phyloP scores from a whole-genome alignment of 2,888 invertebrate species.

The Campaea margaritaria region DNA sequence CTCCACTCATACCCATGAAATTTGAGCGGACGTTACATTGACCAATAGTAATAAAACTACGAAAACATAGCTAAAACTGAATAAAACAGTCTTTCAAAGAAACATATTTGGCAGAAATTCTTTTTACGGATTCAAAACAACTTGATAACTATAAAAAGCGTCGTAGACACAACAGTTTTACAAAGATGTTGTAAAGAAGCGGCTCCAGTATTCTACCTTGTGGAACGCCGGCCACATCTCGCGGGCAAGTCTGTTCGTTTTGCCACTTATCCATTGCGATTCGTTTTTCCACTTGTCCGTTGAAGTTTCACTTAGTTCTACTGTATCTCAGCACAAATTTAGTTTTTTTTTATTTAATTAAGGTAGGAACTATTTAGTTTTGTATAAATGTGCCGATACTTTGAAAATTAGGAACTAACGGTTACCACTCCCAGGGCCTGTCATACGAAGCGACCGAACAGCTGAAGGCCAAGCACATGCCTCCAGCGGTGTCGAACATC shows the following conservation, averaged over 20 bases:
- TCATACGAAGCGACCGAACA: constrained; percentile 84
- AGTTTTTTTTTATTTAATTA: too few relatives aligned
- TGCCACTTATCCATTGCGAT: too few relatives aligned
- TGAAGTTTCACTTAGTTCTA: too few relatives aligned
- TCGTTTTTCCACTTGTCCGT: too few relatives aligned
- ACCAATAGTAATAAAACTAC: constrained; percentile 8
- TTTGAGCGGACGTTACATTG: constrained; percentile 1
- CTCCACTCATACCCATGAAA: constrained; percentile 12
- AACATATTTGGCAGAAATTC: constrained; percentile 13
- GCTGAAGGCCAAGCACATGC: constrained; percentile 87
- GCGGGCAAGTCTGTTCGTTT: constrained; percentile 57
- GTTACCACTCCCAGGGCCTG: constrained; percentile 81
- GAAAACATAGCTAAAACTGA: constrained; percentile 4
- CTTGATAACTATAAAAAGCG: constrained; percentile 25
- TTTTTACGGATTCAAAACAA: constrained; percentile 23
- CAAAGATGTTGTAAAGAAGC: constrained; percentile 42
- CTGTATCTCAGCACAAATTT: too few relatives aligned
- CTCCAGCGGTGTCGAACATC: constrained; percentile 89
- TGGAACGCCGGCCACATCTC: constrained; percentile 60
- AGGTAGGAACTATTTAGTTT: too few relatives aligned
- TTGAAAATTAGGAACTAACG: neutral
- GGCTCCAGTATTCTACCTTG: constrained; percentile 64
- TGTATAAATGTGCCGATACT: too few relatives aligned
- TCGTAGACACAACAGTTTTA: constrained; percentile 26
- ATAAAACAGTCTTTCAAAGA: neutral